Conservation (phyloP, 1,140 invertebrate species). For the Sitodiplosis mosellana region DNA sequence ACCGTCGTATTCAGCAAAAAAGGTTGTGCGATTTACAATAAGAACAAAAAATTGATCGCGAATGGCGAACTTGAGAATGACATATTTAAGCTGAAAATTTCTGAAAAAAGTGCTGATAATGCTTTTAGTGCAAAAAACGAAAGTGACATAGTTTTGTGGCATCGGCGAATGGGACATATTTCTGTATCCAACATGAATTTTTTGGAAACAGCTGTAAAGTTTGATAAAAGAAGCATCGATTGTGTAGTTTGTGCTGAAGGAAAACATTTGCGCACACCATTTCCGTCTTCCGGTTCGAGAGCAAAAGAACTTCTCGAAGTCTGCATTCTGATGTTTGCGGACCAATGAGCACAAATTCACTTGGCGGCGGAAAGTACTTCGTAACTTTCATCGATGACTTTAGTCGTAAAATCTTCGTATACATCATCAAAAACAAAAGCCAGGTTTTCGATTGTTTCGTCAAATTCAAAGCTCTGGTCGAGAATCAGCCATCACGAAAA, state of each 20-base stretch:
- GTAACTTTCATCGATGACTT: slow-evolving; percentile 19
- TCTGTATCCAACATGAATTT: slow-evolving; percentile 7
- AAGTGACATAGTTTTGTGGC: slow-evolving; percentile 5
- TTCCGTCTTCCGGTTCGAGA: slow-evolving; percentile 4
- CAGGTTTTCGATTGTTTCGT: slow-evolving; percentile 14
- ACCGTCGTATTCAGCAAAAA: slow-evolving; percentile 13
- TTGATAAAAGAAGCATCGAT: background rate
- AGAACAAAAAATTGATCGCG: slow-evolving; percentile 9
- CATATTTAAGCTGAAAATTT: slow-evolving; percentile 5
- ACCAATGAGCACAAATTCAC: slow-evolving; percentile 14
- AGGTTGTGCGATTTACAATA: slow-evolving; percentile 13
- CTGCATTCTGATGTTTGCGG: slow-evolving; percentile 25
- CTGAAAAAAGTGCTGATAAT: background rate
- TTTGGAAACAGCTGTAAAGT: background rate
- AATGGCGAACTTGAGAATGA: too few species aligned
- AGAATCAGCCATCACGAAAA: slow-evolving; percentile 12
- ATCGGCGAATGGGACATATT: slow-evolving; percentile 11
- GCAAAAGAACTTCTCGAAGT: slow-evolving; percentile 15
- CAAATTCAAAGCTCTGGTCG: slow-evolving; percentile 13
- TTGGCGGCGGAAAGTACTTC: slow-evolving; percentile 12
- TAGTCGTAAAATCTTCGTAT: slow-evolving; percentile 11
- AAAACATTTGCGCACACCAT: slow-evolving; percentile 5
- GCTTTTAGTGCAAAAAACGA: background rate
- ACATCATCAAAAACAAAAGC: slow-evolving; percentile 15
- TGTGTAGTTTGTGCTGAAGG: background rate